phyloP scores from a whole-genome alignment of 2,113 vertebrate species.

The Neodon shergylaensis region DNA sequence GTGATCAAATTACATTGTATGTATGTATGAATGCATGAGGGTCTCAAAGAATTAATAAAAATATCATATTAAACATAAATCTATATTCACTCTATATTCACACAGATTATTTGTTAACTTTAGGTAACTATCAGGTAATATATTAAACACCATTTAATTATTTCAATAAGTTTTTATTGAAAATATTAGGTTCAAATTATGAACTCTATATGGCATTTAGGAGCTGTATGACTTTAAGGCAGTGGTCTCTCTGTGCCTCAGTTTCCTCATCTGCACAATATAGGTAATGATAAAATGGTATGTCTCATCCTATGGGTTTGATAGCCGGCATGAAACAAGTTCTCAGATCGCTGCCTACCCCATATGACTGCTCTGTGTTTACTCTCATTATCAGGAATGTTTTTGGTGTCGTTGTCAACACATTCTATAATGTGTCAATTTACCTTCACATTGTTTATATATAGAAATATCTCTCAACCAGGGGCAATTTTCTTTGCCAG shows the following conservation, averaged over 20 bases:
- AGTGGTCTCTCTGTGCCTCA: neutral
- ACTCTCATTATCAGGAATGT: conserved; percentile 28
- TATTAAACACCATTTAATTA: neutral
- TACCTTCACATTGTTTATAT: neutral
- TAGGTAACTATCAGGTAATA: neutral
- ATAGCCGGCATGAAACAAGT: neutral
- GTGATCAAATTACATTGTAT: neutral
- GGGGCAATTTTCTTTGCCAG: neutral
- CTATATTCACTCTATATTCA: neutral
- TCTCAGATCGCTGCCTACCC: neutral
- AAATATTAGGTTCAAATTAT: neutral
- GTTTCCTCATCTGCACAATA: neutral
- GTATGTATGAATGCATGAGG: too few relatives aligned
- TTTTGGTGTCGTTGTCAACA: conserved; percentile 46
- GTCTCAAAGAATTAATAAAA: neutral
- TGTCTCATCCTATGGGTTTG: neutral
- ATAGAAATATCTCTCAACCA: neutral
- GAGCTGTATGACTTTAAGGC: neutral
- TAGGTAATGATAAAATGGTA: neutral
- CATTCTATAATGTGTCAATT: conserved; percentile 48
- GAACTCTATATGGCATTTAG: neutral
- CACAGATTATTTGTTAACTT: neutral
- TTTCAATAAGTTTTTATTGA: neutral
- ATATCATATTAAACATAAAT: neutral
- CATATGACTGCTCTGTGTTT: neutral